Percentiles rank a stretch among this genome's conserved stretches.
Evolutionary conservation across 2,888 invertebrate species (phyloP).

Genomic region (Apantesis nais): DNA sequence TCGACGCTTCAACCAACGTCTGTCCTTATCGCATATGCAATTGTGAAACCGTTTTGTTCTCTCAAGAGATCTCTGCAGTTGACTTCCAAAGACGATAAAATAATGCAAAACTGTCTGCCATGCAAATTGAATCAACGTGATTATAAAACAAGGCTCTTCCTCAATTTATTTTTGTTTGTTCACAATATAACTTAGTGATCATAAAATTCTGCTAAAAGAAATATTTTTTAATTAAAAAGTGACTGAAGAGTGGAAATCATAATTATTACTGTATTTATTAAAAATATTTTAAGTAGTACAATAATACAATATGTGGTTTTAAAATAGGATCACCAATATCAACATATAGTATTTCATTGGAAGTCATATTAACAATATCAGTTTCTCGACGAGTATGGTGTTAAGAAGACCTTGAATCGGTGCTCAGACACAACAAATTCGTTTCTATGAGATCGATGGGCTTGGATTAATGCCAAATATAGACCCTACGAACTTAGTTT

Average conservation of each 20-base stretch:
- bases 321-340: not conserved
- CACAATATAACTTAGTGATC: not conserved
- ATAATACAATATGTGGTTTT: too few relatives aligned
- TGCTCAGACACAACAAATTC: not conserved
- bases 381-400: not conserved
- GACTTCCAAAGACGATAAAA: slow-evolving; percentile 40
- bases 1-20: slow-evolving; percentile 3
- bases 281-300: too few relatives aligned
- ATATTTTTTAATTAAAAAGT: not conserved
- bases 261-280: too few relatives aligned
- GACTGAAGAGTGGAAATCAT: not conserved
- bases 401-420: not conserved
- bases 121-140: slow-evolving; percentile 21
- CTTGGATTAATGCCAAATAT: not conserved
- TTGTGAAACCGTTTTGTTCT: slow-evolving; percentile 31
- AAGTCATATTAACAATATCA: not conserved
- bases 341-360: not conserved
- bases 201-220: not conserved
- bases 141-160: not conserved
- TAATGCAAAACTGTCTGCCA: slow-evolving; percentile 33
- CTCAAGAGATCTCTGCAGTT: slow-evolving; percentile 30
- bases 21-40: slow-evolving; percentile 18
- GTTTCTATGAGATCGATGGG: not conserved
- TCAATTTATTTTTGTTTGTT: not conserved
- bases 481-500: not conserved